Base-by-base conservation (phyloP, 1,140 invertebrate genomes). In the Acromyrmex heyeri region DNA sequence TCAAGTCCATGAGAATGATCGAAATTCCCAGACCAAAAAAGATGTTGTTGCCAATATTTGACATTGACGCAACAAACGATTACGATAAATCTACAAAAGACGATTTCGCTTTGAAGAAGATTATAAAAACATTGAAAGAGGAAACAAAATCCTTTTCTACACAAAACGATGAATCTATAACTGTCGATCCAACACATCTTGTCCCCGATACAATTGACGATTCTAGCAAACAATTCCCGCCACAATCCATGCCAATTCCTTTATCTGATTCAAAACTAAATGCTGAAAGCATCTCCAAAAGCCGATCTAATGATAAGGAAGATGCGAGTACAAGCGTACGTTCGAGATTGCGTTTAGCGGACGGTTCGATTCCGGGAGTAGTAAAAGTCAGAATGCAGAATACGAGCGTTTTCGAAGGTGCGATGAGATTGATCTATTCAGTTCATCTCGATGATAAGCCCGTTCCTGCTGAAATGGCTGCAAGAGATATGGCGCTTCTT, bases 401-500 rank as follows among this genome's bases (percentile, higher is more conserved):
- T 89, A 94, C 91, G 14, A 94, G 91, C 21, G 62, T 91, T 0
- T 86, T 89, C 0, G 93, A 95, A 24, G 90, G 92, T 18, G 90
- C 92, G 10, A 95, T 91, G 2, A 93, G 82, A 44, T 86, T 98
- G 57, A 96, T 98, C 14, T 98, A 98, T 91, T 97, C 97, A 4
- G 97, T 98, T 50, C 95, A 97, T 75, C 97, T 98, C 0, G 97
- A 96, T 30, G 97, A 97, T 0, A 96, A 97, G 88, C 97, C 97
- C 0, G 97, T 98, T 2, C 96, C 97, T 34, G 97, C 98, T 0
- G 96, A 96, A 12, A 97, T 97, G 0, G 98, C 98, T 0, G 97
- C 97, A 4, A 96, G 96, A 73, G 98, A 98, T 90, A 98, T 98
- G 97, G 95, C 96, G 59, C 94, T 98, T 7, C 96, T 98, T 3